phyloP scores from a whole-genome alignment of 1,140 invertebrate species.

The Bathynomus jamesi region DNA sequence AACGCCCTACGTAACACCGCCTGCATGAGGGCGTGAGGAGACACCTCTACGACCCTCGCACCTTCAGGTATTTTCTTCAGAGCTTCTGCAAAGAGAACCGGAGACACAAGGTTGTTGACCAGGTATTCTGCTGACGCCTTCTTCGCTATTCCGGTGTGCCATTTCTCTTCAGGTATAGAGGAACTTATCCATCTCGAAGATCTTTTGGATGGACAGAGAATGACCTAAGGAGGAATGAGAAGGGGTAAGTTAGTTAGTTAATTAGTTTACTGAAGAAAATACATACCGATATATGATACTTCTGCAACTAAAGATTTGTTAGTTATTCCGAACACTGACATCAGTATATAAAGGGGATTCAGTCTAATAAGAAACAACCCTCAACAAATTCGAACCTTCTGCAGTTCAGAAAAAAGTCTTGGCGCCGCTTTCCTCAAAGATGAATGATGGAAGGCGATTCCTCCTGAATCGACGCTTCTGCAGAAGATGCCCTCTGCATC shows the following conservation, averaged over 20 bases:
- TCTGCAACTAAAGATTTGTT: no score
- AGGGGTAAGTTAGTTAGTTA: no score
- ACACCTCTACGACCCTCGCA: slow-evolving; percentile 84
- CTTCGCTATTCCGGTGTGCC: slow-evolving; percentile 66
- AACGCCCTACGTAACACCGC: slow-evolving; percentile 74
- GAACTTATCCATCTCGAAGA: slow-evolving; percentile 79
- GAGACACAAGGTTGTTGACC: slow-evolving; percentile 88
- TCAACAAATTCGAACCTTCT: no score
- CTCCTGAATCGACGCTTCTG: slow-evolving; percentile 76
- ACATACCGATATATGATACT: no score
- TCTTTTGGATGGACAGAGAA: slow-evolving; percentile 67
- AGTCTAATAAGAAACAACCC: no score
- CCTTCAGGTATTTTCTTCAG: slow-evolving; percentile 73
- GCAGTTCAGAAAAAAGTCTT: slow-evolving; percentile 63
- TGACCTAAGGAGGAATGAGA: no score
- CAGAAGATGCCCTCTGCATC: slow-evolving; percentile 74
- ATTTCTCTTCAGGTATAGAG: slow-evolving; percentile 77
- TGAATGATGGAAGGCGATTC: slow-evolving; percentile 89
- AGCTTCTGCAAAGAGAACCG: slow-evolving; percentile 63
- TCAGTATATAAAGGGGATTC: no score
- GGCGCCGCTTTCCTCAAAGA: slow-evolving; percentile 79
- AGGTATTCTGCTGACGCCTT: slow-evolving; percentile 85
- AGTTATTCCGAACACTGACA: no score
- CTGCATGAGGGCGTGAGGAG: slow-evolving; percentile 82
- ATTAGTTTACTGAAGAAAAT: no score